Conservation (phyloP, 2,888 invertebrate species). For the Eubasilissa splendida region DNA sequence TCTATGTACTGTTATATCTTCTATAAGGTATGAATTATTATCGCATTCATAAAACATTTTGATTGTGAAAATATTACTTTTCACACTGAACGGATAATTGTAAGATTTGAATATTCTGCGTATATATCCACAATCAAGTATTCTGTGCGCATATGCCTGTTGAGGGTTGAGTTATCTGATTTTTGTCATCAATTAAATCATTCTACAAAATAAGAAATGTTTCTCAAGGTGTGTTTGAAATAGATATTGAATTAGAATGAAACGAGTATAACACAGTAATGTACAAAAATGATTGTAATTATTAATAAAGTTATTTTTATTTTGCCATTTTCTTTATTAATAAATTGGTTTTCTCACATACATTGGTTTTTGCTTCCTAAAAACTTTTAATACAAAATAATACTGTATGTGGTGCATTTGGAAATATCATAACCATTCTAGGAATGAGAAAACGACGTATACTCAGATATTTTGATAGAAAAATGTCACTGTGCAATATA, state of each 20-base stretch:
- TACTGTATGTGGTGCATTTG: no score
- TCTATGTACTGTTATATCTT: constrained; percentile 23
- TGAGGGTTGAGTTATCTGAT: constrained; percentile 11
- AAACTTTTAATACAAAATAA: background rate
- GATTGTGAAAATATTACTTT: background rate
- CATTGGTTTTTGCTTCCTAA: constrained; percentile 5
- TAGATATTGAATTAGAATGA: constrained; percentile 19
- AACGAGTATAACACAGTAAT: constrained; percentile 10
- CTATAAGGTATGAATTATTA: constrained; percentile 17
- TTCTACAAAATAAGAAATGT: background rate
- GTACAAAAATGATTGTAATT: constrained; percentile 15
- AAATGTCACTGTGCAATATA: background rate
- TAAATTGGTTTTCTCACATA: constrained; percentile 8
- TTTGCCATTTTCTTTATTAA: constrained; percentile 22
- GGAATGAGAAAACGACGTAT: no score
- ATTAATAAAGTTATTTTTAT: constrained; percentile 1
- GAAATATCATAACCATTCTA: no score
- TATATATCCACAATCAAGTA: background rate
- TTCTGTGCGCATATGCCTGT: background rate
- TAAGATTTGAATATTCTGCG: background rate
- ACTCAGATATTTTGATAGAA: no score
- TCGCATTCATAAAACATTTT: background rate
- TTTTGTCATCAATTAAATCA: constrained; percentile 13
- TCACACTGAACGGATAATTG: background rate
- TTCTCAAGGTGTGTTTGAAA: constrained; percentile 13